Evolutionary conservation across 2,113 vertebrate genomes (phyloP).

Genomic region (Polypterus bichir): DNA sequence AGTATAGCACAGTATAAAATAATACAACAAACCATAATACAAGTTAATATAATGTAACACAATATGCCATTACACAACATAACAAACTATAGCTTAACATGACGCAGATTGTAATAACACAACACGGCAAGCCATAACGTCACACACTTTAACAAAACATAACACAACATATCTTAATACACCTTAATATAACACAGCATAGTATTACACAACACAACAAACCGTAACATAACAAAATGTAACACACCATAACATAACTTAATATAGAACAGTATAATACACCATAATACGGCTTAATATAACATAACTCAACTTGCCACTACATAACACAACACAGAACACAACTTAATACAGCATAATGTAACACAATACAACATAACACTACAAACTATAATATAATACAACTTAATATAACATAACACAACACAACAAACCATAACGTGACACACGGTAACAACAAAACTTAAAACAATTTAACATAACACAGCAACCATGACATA

Average conservation of each 20-base stretch:
- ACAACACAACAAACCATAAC: neutral
- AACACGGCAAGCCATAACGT: no score
- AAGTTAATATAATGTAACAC: no score
- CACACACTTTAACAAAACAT: no score
- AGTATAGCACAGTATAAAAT: no score
- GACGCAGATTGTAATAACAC: no score
- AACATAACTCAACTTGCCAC: neutral
- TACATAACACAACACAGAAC: conserved; percentile 2
- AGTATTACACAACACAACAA: neutral
- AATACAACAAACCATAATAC: no score
- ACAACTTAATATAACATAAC: neutral
- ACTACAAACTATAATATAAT: neutral
- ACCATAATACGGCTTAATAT: neutral
- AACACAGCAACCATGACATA: neutral
- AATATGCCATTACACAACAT: no score
- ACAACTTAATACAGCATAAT: neutral
- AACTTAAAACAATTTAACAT: neutral
- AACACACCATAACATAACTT: neutral
- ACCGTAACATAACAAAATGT: neutral
- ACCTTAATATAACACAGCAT: neutral
- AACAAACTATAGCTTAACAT: no score
- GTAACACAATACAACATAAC: neutral
- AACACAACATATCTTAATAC: neutral
- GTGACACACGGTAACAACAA: neutral
- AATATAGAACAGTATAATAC: neutral